Percentiles rank a stretch among this genome's conserved stretches.
Conservation (phyloP, 2,797 vertebrate genomes). For the Megaceryle alcyon region DNA sequence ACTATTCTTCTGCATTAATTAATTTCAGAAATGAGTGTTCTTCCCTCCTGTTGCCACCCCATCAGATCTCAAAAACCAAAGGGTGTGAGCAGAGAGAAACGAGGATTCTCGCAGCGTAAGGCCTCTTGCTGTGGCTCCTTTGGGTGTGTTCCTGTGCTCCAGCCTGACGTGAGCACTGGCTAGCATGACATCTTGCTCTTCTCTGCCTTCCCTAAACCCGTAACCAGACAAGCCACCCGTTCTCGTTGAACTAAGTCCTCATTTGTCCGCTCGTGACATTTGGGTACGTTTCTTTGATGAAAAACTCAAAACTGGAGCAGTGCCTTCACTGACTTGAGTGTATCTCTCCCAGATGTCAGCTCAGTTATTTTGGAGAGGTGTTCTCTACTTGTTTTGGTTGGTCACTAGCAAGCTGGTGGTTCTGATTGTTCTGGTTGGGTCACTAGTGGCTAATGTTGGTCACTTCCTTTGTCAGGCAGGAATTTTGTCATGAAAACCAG, state of each 20-base stretch:
- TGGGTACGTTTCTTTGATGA: not conserved
- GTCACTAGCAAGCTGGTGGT: not conserved
- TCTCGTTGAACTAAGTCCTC: not conserved
- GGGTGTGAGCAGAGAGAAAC: not conserved
- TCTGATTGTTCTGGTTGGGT: not conserved
- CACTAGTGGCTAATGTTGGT: not conserved
- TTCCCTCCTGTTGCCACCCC: not conserved
- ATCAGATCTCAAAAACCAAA: not conserved
- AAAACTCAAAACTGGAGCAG: fast-evolving
- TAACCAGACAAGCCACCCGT: not conserved
- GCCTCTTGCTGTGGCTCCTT: not conserved
- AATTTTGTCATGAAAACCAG: not conserved
- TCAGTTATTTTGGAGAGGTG: not conserved
- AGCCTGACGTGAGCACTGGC: not conserved
- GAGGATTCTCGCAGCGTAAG: fast-evolving
- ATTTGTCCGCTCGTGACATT: not conserved
- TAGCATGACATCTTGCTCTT: not conserved
- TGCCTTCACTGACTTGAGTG: fast-evolving
- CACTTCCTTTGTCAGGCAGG: not conserved
- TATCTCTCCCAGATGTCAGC: not conserved
- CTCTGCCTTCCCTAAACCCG: not conserved
- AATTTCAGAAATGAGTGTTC: not conserved
- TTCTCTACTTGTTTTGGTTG: not conserved
- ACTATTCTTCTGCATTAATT: not conserved
- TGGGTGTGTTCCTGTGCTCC: not conserved